phyloP scores from a whole-genome alignment of 2,888 invertebrate genomes.

The Pyrrhia umbra region DNA sequence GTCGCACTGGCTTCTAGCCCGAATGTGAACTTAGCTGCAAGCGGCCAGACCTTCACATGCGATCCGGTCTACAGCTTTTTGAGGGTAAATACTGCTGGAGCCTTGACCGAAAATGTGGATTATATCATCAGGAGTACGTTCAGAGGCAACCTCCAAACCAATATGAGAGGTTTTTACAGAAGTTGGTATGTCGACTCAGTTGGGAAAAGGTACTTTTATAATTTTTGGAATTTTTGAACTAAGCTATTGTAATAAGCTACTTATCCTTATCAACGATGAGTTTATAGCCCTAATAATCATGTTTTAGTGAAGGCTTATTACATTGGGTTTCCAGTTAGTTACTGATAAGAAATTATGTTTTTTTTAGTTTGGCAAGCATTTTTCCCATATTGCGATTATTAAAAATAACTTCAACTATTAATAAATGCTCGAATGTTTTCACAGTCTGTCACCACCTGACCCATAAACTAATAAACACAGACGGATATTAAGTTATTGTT shows the following conservation, averaged over 20 bases:
- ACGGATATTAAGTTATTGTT: too few species aligned
- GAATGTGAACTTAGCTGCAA: conserved; percentile 57
- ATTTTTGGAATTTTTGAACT: neutral
- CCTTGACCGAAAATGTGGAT: conserved; percentile 66
- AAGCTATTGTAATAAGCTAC: neutral
- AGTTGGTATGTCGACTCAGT: conserved; percentile 92
- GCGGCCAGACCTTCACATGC: conserved; percentile 69
- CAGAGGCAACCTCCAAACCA: conserved; percentile 92
- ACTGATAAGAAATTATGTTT: neutral
- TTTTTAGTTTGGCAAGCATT: neutral
- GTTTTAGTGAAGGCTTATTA: neutral
- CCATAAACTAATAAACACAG: too few species aligned
- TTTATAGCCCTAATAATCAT: neutral
- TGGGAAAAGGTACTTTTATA: conserved; percentile 80
- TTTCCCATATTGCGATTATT: too few species aligned
- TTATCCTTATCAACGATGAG: neutral
- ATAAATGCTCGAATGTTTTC: too few species aligned
- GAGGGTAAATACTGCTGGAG: conserved; percentile 66
- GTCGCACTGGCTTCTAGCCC: conserved; percentile 57
- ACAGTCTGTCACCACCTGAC: too few species aligned
- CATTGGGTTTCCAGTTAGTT: neutral
- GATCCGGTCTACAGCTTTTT: conserved; percentile 75
- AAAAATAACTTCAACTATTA: too few species aligned
- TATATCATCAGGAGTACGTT: conserved; percentile 92
- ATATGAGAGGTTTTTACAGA: conserved; percentile 94